Percentiles rank a stretch among this genome's conserved stretches.
Evolutionary conservation across 2,888 invertebrate genomes (phyloP).

Genomic region (Herminia tarsipennalis): DNA sequence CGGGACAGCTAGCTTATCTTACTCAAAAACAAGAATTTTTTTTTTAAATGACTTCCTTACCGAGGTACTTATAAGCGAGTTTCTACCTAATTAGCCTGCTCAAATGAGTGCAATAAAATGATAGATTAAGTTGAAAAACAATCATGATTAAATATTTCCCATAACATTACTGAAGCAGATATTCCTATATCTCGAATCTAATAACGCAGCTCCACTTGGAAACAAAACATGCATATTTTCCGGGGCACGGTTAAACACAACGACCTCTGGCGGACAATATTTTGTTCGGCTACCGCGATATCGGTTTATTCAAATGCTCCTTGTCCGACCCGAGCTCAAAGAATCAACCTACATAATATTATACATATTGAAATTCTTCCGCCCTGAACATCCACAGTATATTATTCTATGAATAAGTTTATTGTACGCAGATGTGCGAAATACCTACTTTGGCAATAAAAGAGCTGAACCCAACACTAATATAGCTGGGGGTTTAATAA

Average conservation of each 20-base stretch:
- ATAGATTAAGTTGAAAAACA: too few species aligned
- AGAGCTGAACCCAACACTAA: slow-evolving; percentile 14
- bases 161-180: slow-evolving; percentile 46
- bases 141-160: too few species aligned
- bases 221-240: slow-evolving; percentile 75
- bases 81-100: too few species aligned
- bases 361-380: slow-evolving; percentile 84
- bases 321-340: slow-evolving; percentile 80
- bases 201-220: slow-evolving; percentile 64
- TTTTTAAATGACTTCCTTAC: too few species aligned
- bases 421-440: slow-evolving; percentile 56
- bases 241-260: slow-evolving; percentile 63
- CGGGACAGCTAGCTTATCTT: too few species aligned
- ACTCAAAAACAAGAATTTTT: too few species aligned
- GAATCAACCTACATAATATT: slow-evolving; percentile 84
- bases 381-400: slow-evolving; percentile 70
- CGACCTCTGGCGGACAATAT: slow-evolving; percentile 81
- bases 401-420: slow-evolving; percentile 80
- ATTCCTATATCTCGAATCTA: slow-evolving; percentile 65
- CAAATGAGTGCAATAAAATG: too few species aligned
- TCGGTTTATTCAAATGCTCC: slow-evolving; percentile 84
- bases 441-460: slow-evolving; percentile 38
- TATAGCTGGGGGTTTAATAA: too few species aligned
- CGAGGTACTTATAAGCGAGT: too few species aligned
- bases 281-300: slow-evolving; percentile 76